phyloP scores from a whole-genome alignment of 2,797 vertebrate species.

The Sternarchorhynchus goeldii region DNA sequence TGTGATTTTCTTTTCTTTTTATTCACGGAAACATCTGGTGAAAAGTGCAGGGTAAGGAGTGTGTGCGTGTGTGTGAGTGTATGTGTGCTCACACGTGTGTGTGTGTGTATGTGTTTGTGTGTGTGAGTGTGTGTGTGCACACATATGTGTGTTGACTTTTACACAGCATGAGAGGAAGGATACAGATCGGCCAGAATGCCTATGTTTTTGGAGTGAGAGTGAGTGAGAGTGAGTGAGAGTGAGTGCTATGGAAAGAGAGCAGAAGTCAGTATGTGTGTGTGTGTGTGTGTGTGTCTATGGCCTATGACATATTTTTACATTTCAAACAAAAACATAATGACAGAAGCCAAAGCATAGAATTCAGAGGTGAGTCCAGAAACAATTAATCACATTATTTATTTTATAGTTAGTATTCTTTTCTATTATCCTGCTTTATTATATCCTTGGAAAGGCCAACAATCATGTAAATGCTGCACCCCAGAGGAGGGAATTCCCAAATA shows the following conservation, averaged over 20 bases:
- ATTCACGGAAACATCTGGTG: slow-evolving; percentile 37
- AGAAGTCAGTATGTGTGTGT: not conserved
- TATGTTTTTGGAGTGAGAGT: not conserved
- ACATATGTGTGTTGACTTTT: not conserved
- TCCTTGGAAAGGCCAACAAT: not conserved
- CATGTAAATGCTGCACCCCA: not conserved
- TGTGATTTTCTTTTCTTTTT: slow-evolving; percentile 7
- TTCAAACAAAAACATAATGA: no score
- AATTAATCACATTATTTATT: no score
- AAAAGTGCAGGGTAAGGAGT: not conserved
- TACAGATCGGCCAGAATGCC: slow-evolving; percentile 11
- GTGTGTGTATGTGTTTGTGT: not conserved
- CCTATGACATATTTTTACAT: no score
- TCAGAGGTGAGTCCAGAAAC: no score
- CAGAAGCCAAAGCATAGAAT: no score
- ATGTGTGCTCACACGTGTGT: no score
- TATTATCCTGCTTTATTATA: not conserved
- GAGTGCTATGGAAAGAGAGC: slow-evolving; percentile 15
- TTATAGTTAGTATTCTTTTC: not conserved
- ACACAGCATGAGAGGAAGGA: slow-evolving; percentile 29
- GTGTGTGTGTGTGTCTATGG: not conserved
- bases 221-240: not conserved
- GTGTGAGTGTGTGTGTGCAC: no score
- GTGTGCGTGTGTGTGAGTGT: not conserved
- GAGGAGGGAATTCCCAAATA: slow-evolving; percentile 14